Base-by-base conservation (phyloP, 2,888 invertebrate species). In the Deroplatys truncata region DNA sequence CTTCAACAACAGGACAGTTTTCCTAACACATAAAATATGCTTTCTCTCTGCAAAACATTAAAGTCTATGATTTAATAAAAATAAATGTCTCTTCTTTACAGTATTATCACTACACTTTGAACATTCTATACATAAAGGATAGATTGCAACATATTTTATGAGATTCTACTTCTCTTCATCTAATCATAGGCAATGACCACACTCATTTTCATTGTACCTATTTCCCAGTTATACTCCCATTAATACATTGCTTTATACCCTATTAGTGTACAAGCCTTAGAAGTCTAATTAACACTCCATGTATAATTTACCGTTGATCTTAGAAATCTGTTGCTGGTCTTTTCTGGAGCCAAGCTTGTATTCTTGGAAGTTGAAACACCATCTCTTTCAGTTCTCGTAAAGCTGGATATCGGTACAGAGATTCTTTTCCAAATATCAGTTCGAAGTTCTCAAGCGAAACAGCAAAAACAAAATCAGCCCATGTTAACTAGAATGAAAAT, bases 401-500 rank as follows among this genome's bases (percentile, higher is more conserved):
- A 1, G 94, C 93, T 0, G 95, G 95, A 92, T 94, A 95, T 91
- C 93, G 93, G 91, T 94, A 94, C 90, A 95, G 92, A n/a, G 95
- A 94, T 3, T 94, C 92, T 90, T 94, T 93, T 2, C 95, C 95
- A 91, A 95, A 94, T 91, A 94, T 94, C 86, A 93, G 93, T 91
- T 95, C 94, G 92, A 95, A 95, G 92, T 94, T 94, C 91, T 95
- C 95, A 85, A 95, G 92, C 0, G 94, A 95, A 56, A 94, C 95
- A 31, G 95, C 94, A 91, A 95, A 94, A 2, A 94, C 94, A 89
- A 95, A 94, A 91, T 96, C 95, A 43, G 95, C 94, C 95, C 95
- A 95, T 88, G 95, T 95, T 84, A 95, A 93, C 95, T 95, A 93
- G 56, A 84, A 93, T 92, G 35, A 87, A 83, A 87, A 89, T 72